Base-by-base conservation (phyloP, 2,797 vertebrate species). In the Alauda arvensis region DNA sequence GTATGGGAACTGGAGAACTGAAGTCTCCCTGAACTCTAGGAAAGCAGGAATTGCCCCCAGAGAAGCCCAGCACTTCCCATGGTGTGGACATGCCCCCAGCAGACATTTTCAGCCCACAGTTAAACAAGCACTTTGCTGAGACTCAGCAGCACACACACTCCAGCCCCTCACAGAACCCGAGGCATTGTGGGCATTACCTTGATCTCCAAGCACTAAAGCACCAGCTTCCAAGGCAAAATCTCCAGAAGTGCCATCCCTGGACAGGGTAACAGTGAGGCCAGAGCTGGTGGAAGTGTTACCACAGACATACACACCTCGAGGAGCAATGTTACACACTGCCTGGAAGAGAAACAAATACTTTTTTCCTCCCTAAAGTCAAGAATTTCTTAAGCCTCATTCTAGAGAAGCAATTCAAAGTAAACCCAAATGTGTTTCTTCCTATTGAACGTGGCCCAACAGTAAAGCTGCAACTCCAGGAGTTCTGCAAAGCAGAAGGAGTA, bases 191-290 rank as follows among this genome's bases (percentile, higher is more conserved):
- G 12, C 8, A 31, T 48, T 96, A 98, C 98, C 98, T 98, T 98
- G 98, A 96, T 98, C 98, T 87, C 98, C 98, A 93, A 99, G 97
- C 70, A 99, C 98, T 75, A 99, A 96, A 37, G 99, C 99, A 81
- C 99, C 99, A 19, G 99, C 99, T 97, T 99, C 99, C 88, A 99
- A 96, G 74, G 98, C 98, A 92, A 98, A 99, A 92, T 99, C 99
- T 83, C 99, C 99, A 85, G 98, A 98, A 68, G 97, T 97, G 18
- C 97, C 94, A 53, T 99, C 99, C 96, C 98, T 97, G 83, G 98
- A 98, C 91, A 99, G 96, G 28, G 97, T 99, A 55, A 99, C 99
- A 2, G 99, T 99, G 77, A 99, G 95, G 71, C 99, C 99, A 91
- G 99, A 98, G 37, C 98, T 98, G 82, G 98, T 99, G 23, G 98